A percentile compares a stretch with the other conserved stretches of the same genome.
These are phyloP conservation scores for Andrena praecox DNA, from an alignment of 2,888 invertebrate genomes.

Conservation along the genomic window DNA sequence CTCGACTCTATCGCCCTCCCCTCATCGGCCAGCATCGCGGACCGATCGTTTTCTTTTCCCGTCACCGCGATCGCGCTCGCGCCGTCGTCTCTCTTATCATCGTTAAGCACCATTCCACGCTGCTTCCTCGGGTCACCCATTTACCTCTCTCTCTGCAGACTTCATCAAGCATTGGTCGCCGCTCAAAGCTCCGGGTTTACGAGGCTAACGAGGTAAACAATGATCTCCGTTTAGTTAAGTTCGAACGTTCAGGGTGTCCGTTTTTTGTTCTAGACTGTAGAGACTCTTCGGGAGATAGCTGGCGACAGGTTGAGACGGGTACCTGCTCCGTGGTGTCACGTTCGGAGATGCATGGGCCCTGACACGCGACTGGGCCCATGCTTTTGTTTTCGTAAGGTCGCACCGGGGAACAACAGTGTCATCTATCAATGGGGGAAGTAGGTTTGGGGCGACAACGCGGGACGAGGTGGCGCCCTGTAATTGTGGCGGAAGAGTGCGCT, in stretches of 20 bases:
- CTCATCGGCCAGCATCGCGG: neutral
- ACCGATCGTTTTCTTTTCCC: constrained; percentile 48
- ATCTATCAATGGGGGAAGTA: constrained; percentile 26
- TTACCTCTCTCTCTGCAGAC: neutral
- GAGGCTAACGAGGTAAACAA: too few relatives aligned
- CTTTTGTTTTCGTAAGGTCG: constrained; percentile 38
- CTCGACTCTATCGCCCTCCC: constrained; percentile 66
- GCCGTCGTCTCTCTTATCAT: constrained; percentile 45
- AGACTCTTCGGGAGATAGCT: constrained; percentile 1
- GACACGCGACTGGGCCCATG: constrained; percentile 14
- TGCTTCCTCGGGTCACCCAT: constrained; percentile 5
- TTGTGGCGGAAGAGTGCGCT: constrained; percentile 1
- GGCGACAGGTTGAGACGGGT: neutral
- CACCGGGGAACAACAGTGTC: constrained; percentile 37
- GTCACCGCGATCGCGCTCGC: constrained; percentile 65
- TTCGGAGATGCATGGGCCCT: neutral
- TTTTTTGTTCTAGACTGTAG: neutral
- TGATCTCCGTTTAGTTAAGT: too few relatives aligned
- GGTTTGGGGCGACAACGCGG: neutral
- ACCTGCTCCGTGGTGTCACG: too few relatives aligned
- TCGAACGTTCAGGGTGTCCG: too few relatives aligned
- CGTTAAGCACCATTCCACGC: neutral
- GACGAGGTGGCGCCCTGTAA: neutral
- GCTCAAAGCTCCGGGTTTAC: too few relatives aligned
- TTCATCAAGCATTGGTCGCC: neutral